Conservation (phyloP, 2,797 vertebrate genomes). For the Percopsis omiscomaycus region DNA sequence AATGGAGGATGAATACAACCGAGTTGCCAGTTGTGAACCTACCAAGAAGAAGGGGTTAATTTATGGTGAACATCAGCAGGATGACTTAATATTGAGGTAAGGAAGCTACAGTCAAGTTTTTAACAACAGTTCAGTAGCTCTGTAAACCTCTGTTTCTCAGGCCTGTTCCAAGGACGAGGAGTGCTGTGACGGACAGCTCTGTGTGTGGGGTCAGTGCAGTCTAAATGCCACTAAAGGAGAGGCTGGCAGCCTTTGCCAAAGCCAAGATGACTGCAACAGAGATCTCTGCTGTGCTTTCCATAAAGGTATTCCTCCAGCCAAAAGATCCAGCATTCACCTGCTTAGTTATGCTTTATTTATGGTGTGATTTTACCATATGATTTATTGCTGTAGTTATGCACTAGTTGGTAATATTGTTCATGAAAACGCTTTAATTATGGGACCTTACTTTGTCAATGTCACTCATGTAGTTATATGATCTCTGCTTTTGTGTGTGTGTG, state of each 20-base stretch:
- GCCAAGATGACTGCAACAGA: conserved; percentile 83
- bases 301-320: conserved; percentile 75
- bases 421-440: too few relatives aligned
- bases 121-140: not conserved
- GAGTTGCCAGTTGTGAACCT: too few relatives aligned
- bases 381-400: not conserved
- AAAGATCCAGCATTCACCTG: not conserved
- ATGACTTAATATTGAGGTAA: too few relatives aligned
- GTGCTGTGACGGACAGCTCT: conserved; percentile 87
- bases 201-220: conserved; percentile 88
- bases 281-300: conserved; percentile 91
- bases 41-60: too few relatives aligned
- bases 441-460: too few relatives aligned
- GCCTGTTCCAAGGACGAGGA: conserved; percentile 85
- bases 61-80: too few relatives aligned
- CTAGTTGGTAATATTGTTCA: not conserved
- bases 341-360: too few relatives aligned
- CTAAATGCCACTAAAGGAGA: conserved; percentile 79
- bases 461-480: not conserved
- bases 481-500: not conserved
- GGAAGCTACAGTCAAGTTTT: too few relatives aligned
- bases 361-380: too few relatives aligned
- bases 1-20: too few relatives aligned
- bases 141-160: conserved; percentile 62
- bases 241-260: conserved; percentile 88